phyloP scores from a whole-genome alignment of 2,113 vertebrate species.

The Furnarius figulus region DNA sequence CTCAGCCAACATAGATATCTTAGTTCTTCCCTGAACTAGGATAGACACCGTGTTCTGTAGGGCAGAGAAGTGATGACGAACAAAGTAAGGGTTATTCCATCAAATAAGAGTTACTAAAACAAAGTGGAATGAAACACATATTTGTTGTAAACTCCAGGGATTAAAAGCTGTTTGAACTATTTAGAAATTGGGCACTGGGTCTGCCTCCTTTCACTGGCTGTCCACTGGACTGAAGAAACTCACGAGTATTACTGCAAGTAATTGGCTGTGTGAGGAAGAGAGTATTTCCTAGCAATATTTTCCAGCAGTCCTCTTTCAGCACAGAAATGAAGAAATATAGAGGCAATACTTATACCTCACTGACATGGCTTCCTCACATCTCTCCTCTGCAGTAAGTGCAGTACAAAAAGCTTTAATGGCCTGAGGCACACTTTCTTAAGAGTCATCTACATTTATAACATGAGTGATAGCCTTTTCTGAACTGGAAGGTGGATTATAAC shows the following conservation, averaged over 20 bases:
- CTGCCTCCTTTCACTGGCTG: background rate
- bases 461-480: background rate
- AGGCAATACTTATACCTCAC: background rate
- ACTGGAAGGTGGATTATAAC: background rate
- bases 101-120: conserved; percentile 13
- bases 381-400: background rate
- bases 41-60: background rate
- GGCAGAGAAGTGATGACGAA: background rate
- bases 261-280: background rate
- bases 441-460: background rate
- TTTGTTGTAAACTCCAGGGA: conserved; percentile 36
- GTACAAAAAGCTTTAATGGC: background rate
- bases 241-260: background rate
- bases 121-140: conserved; percentile 59
- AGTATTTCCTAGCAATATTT: background rate
- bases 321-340: background rate
- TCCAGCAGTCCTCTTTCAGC: background rate
- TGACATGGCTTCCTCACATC: background rate
- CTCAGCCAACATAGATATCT: too few species aligned
- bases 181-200: background rate
- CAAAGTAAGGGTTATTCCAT: conserved; percentile 52
- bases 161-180: conserved; percentile 22
- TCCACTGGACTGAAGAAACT: background rate
- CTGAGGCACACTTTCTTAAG: background rate
- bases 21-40: too few species aligned